phyloP scores from a whole-genome alignment of 2,888 invertebrate species.

The Orthosia cruda region DNA sequence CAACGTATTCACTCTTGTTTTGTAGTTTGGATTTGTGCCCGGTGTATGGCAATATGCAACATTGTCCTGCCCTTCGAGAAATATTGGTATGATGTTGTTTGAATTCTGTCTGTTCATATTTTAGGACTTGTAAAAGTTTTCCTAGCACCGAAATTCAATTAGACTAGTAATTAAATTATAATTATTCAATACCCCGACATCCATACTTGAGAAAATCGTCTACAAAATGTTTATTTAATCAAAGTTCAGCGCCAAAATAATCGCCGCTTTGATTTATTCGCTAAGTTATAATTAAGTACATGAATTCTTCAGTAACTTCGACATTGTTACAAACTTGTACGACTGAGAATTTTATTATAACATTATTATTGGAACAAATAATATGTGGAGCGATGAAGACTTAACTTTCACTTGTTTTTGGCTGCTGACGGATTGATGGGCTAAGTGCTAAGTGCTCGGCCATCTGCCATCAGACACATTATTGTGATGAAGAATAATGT shows the following conservation, averaged over 20 bases:
- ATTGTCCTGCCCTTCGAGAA: no score
- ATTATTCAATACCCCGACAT: conserved; percentile 30
- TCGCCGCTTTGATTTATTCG: conserved; percentile 53
- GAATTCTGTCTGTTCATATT: neutral
- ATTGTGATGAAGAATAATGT: neutral
- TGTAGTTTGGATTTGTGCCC: no score
- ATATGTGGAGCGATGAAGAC: conserved; percentile 20
- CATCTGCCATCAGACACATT: neutral
- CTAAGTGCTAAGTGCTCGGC: neutral
- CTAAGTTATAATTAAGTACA: conserved; percentile 57
- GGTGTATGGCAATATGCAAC: no score
- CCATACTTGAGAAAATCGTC: conserved; percentile 25
- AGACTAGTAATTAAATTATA: conserved; percentile 25
- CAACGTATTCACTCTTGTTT: no score
- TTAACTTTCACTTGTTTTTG: conserved; percentile 11
- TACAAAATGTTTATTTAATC: conserved; percentile 54
- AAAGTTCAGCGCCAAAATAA: conserved; percentile 42
- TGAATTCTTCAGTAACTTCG: conserved; percentile 55
- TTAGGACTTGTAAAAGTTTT: conserved; percentile 5
- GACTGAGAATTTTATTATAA: conserved; percentile 44
- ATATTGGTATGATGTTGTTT: neutral
- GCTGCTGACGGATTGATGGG: neutral
- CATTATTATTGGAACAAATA: conserved; percentile 38
- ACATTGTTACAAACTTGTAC: conserved; percentile 46
- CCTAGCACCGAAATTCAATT: conserved; percentile 26